Conservation (phyloP, 2,113 vertebrate genomes). For the Tupaia chinensis region DNA sequence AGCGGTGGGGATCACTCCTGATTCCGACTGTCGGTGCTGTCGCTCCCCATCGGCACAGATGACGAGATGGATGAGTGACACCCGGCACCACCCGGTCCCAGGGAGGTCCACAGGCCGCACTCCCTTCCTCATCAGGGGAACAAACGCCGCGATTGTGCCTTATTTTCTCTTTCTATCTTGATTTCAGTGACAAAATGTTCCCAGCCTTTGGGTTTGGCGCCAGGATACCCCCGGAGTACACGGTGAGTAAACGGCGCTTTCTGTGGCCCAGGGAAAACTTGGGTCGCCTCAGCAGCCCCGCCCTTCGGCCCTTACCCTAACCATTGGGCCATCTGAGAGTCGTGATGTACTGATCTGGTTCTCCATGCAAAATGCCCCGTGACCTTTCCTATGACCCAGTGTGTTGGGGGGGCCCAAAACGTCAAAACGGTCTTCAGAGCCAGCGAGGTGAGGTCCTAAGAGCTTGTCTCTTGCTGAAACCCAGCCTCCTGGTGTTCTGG, state of each 20-base stretch:
- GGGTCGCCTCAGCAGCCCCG: neutral
- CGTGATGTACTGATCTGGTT: no score
- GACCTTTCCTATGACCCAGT: no score
- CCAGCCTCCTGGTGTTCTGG: neutral
- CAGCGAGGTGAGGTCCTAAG: neutral
- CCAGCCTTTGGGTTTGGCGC: conserved; percentile 98
- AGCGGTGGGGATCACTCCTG: neutral
- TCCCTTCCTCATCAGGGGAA: conserved; percentile 31
- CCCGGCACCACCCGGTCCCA: neutral
- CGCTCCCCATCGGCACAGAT: neutral
- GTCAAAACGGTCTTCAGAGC: neutral
- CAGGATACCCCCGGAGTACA: conserved; percentile 97
- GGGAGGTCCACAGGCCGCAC: no score
- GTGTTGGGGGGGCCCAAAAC: neutral
- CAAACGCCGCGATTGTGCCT: conserved; percentile 38
- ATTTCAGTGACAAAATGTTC: conserved; percentile 99
- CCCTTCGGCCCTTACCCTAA: neutral
- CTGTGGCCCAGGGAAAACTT: neutral
- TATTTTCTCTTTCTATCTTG: conserved; percentile 47
- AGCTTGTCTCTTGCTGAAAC: neutral
- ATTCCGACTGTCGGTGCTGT: neutral
- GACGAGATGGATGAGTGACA: conserved; percentile 1
- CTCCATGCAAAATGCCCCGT: no score
- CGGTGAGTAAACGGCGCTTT: conserved; percentile 88
- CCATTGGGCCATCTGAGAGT: no score